A percentile compares a stretch with the other conserved stretches of the same genome.
These are phyloP conservation scores for Proteles cristata DNA, from an alignment of 2,113 vertebrate genomes.

Conservation along the genomic window DNA sequence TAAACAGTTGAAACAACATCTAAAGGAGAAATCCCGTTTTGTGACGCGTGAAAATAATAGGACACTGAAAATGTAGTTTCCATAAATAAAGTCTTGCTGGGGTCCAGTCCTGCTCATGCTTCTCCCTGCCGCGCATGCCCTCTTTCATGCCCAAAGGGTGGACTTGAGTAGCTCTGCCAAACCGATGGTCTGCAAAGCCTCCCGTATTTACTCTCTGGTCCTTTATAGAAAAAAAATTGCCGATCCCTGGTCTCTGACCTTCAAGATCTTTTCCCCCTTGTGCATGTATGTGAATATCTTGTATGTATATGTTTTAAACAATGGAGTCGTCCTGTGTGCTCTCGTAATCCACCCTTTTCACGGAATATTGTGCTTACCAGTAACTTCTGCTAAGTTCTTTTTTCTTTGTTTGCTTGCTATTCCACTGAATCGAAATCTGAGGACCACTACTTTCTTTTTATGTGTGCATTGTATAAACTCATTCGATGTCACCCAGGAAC, in stretches of 20 bases:
- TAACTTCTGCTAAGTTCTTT: not conserved
- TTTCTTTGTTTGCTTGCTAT: not conserved
- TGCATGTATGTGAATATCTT: not conserved
- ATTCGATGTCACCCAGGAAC: not conserved
- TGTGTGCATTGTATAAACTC: not conserved
- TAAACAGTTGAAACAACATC: not conserved
- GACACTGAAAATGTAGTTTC: not conserved
- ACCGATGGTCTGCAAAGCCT: not conserved
- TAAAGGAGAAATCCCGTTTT: not conserved
- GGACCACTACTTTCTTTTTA: not conserved
- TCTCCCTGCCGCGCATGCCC: not conserved
- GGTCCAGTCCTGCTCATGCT: not conserved
- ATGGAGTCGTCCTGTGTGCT: not conserved
- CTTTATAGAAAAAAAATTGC: not conserved
- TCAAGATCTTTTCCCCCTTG: not conserved
- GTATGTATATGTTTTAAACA: not conserved
- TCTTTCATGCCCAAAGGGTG: not conserved
- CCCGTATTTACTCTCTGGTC: not conserved
- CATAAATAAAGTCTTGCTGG: not conserved
- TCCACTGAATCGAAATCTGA: constrained; percentile 18
- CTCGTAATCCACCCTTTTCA: not conserved
- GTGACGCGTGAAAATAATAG: not conserved
- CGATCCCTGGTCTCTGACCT: not conserved
- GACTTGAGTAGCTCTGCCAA: not conserved
- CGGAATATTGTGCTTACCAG: not conserved